Percentiles rank a stretch among this genome's conserved stretches.
phyloP scores from a whole-genome alignment of 2,888 invertebrate genomes.

The Dicycla oo region DNA sequence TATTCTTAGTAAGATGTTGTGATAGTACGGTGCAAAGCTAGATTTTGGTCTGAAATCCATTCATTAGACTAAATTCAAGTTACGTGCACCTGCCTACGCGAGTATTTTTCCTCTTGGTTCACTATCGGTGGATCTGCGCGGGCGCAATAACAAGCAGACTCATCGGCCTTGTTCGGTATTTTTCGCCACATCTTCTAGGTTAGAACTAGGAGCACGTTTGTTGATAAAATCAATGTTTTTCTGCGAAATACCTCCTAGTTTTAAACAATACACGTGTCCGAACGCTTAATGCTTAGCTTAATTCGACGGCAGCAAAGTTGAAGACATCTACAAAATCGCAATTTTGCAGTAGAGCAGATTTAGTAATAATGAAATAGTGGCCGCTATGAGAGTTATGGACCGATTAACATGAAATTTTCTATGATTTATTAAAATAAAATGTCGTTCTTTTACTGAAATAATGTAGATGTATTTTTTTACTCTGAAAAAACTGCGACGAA shows the following conservation, averaged over 20 bases:
- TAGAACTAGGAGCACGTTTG: constrained; percentile 44
- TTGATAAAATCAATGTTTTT: constrained; percentile 50
- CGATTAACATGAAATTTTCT: too few relatives aligned
- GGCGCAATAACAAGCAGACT: constrained; percentile 63
- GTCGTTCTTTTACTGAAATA: too few relatives aligned
- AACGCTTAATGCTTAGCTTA: not conserved
- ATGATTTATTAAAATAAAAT: too few relatives aligned
- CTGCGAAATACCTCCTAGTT: constrained; percentile 5
- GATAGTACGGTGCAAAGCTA: constrained; percentile 51
- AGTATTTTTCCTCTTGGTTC: constrained; percentile 62
- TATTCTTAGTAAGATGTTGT: constrained; percentile 62
- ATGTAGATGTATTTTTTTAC: too few relatives aligned
- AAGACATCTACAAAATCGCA: too few relatives aligned
- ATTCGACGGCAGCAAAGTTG: too few relatives aligned
- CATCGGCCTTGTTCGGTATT: constrained; percentile 61
- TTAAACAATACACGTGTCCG: not conserved
- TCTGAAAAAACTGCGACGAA: too few relatives aligned
- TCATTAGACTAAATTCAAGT: constrained; percentile 63
- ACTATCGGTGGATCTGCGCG: constrained; percentile 72
- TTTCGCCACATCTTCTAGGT: constrained; percentile 59
- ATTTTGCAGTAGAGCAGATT: too few relatives aligned
- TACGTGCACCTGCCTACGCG: constrained; percentile 66
- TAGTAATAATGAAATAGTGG: too few relatives aligned
- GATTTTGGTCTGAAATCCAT: constrained; percentile 65
- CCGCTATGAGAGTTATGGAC: too few relatives aligned